Base-by-base conservation (phyloP, 2,113 vertebrate genomes). In the Rhinopomastus cyanomelas region DNA sequence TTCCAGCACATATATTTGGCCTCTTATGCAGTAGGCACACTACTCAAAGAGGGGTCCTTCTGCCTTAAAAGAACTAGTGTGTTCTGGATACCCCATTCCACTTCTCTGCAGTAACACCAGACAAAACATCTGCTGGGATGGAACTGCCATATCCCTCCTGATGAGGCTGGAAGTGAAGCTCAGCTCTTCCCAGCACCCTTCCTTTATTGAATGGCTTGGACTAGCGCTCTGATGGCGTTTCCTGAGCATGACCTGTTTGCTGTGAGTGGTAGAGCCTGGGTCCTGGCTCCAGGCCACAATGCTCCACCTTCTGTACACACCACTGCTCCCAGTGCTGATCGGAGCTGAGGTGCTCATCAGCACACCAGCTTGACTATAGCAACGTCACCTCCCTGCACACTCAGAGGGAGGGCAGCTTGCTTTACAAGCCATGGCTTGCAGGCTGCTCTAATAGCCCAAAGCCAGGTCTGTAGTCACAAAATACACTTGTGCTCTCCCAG, bases 361-460 rank as follows among this genome's bases (percentile, higher is more conserved):
- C 74, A 21, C 22, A 11, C 21, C 1, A 1, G 8, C 53, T 39
- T 0, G 0, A 46, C 75, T 9, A 0, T 3, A 61, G 59, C 25
- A 48, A 37, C 4, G 1, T 30, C 72, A 51, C 2, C 30, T 44
- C 36, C 25, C 26, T 1, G 0, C 60, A 62, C 25, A 1, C 34
- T 32, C 60, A 46, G 8, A 53, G 13, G 6, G 16, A 65, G 3
- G 21, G n/a, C 37, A 64, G 69, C 42, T 68, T 57, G 80, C 66
- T 49, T 25, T 22, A 39, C 27, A 36, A 56, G 71, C 30, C 65
- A 55, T 0, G 0, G 61, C 52, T 59, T 10, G 1, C 29, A 65
- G 30, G 32, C 52, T 55, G 34, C 30, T 77, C 76, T 48, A 42
- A 48, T 36, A 71, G 74, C 81, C 51, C 46, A 22, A 25, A 79